Percentiles rank a stretch among this genome's conserved stretches.
phyloP scores from a whole-genome alignment of 2,113 vertebrate species.

The Rafetus swinhoei region DNA sequence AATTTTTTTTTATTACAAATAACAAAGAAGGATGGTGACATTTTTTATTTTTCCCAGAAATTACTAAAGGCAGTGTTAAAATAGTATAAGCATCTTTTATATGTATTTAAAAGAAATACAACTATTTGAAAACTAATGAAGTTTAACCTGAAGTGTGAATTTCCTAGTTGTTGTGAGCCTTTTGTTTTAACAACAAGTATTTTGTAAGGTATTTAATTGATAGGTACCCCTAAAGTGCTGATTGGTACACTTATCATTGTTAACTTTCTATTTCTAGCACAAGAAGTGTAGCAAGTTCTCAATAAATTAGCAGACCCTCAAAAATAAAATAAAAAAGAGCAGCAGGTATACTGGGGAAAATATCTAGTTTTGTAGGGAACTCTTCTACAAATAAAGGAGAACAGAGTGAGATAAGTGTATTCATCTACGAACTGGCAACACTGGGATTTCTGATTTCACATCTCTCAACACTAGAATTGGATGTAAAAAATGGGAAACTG shows the following conservation, averaged over 20 bases:
- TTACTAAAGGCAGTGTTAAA: not conserved
- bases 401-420: not conserved
- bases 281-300: not conserved
- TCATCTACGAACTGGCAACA: not conserved
- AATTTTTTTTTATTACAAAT: too few relatives aligned
- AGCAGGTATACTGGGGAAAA: not conserved
- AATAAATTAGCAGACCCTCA: not conserved
- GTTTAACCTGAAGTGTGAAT: not conserved
- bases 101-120: not conserved
- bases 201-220: too few relatives aligned
- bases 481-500: not conserved
- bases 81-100: not conserved
- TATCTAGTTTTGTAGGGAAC: not conserved
- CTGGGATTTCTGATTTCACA: not conserved
- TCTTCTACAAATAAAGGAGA: not conserved
- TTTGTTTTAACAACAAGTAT: not conserved
- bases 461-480: accelerated
- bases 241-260: not conserved
- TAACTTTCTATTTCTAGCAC: too few relatives aligned
- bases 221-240: not conserved
- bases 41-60: not conserved
- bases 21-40: not conserved
- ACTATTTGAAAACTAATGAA: not conserved
- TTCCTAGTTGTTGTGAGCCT: not conserved
- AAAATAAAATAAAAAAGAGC: not conserved